Evolutionary conservation across 2,888 invertebrate species (phyloP).

Genomic region (Platycnemis pennipes): DNA sequence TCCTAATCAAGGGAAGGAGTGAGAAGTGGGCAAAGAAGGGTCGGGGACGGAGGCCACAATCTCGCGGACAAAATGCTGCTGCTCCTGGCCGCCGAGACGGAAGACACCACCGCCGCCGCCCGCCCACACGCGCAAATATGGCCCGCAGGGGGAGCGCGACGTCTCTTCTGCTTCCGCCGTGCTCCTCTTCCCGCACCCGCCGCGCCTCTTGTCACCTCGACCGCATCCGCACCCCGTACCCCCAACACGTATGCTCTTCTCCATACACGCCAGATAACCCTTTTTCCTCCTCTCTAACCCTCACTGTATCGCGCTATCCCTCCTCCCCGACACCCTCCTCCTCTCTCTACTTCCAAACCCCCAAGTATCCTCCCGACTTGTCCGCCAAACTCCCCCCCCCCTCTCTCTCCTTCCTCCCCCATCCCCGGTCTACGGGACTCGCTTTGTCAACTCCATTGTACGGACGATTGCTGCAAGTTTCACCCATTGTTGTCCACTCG

Average conservation of each 20-base stretch:
- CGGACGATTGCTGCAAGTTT: conserved; percentile 67
- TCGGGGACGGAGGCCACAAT: neutral
- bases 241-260: neutral
- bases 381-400: neutral
- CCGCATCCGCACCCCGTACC: neutral
- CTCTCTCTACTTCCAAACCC: neutral
- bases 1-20: neutral
- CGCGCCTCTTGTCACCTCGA: neutral
- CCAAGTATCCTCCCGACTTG: neutral
- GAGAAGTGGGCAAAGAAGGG: neutral
- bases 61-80: neutral
- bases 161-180: neutral
- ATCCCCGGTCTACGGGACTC: conserved; percentile 34
- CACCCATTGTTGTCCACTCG: conserved; percentile 60
- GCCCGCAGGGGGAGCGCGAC: neutral
- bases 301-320: neutral
- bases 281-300: neutral
- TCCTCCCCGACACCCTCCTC: neutral
- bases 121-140: neutral
- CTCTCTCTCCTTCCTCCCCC: neutral
- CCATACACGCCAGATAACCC: neutral
- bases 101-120: neutral
- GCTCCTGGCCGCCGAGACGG: neutral
- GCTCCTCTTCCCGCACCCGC: too few species aligned
- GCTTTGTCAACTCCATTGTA: conserved; percentile 67